Conservation (phyloP, 2,797 vertebrate genomes). For the Sciaenops ocellatus region DNA sequence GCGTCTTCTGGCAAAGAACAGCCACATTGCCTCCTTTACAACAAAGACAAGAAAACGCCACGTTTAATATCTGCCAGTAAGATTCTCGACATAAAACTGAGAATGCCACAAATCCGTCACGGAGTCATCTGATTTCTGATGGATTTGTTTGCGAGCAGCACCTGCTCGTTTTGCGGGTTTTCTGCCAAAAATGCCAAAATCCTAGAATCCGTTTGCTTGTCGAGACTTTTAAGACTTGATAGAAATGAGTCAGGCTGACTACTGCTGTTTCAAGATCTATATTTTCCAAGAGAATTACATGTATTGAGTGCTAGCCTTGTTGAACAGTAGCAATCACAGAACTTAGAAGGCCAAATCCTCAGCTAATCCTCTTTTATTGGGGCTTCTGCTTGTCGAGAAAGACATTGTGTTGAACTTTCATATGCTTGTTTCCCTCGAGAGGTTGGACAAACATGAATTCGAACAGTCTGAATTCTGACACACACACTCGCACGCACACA, state of each 20-base stretch:
- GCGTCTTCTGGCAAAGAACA: constrained; percentile 79
- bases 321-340: constrained; percentile 18
- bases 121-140: constrained; percentile 51
- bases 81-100: constrained; percentile 48
- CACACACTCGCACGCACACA: constrained; percentile 26
- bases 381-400: constrained; percentile 48
- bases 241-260: constrained; percentile 13
- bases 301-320: constrained; percentile 6
- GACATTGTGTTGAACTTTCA: constrained; percentile 76
- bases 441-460: constrained; percentile 65
- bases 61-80: constrained; percentile 72
- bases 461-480: constrained; percentile 27
- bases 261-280: not conserved
- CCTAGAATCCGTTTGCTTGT: not conserved
- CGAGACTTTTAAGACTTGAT: not conserved
- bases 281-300: not conserved
- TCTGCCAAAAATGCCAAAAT: not conserved
- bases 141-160: constrained; percentile 8
- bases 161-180: constrained; percentile 22
- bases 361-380: constrained; percentile 74
- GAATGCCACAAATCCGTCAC: constrained; percentile 43
- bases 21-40: constrained; percentile 73
- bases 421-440: constrained; percentile 69
- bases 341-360: constrained; percentile 52
- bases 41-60: constrained; percentile 72